Percentiles rank a stretch among this genome's conserved stretches.
phyloP scores from a whole-genome alignment of 2,888 invertebrate species.

The Zootermopsis nevadensis region DNA sequence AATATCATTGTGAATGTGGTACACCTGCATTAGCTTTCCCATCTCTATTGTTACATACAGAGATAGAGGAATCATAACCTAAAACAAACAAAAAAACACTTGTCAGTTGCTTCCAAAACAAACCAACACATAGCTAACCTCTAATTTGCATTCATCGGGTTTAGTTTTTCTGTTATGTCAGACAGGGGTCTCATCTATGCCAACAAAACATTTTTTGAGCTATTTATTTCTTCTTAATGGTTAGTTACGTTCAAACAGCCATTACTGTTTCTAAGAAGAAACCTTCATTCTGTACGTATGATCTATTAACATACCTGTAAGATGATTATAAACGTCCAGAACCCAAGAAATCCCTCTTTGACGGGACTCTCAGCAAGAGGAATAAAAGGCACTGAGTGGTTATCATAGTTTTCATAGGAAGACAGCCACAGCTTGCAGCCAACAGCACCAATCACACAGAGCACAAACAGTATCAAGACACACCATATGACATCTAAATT shows the following conservation, averaged over 20 bases:
- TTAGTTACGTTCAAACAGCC: too few species aligned
- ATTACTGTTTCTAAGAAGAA: too few species aligned
- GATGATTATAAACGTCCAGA: conserved; percentile 96
- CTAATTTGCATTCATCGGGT: too few species aligned
- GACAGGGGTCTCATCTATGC: too few species aligned
- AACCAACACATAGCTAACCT: too few species aligned
- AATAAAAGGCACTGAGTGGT: conserved; percentile 72
- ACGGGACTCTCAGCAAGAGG: conserved; percentile 71
- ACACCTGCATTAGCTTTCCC: conserved; percentile 95
- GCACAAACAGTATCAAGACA: conserved; percentile 87
- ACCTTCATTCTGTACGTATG: too few species aligned
- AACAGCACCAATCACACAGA: conserved; percentile 91
- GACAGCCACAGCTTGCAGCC: conserved; percentile 90
- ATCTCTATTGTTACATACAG: conserved; percentile 97
- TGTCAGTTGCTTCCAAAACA: neutral
- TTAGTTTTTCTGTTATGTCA: too few species aligned
- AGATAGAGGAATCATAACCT: conserved; percentile 96
- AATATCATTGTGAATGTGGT: conserved; percentile 91
- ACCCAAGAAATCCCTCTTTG: conserved; percentile 85
- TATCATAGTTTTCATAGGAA: conserved; percentile 65
- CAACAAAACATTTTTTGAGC: too few species aligned
- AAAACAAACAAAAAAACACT: conserved; percentile 56
- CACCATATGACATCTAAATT: conserved; percentile 98
- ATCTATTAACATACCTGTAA: conserved; percentile 74
- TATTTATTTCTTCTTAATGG: too few species aligned